phyloP scores from a whole-genome alignment of 1,140 invertebrate species.

The Philotrypesis tridentata region DNA sequence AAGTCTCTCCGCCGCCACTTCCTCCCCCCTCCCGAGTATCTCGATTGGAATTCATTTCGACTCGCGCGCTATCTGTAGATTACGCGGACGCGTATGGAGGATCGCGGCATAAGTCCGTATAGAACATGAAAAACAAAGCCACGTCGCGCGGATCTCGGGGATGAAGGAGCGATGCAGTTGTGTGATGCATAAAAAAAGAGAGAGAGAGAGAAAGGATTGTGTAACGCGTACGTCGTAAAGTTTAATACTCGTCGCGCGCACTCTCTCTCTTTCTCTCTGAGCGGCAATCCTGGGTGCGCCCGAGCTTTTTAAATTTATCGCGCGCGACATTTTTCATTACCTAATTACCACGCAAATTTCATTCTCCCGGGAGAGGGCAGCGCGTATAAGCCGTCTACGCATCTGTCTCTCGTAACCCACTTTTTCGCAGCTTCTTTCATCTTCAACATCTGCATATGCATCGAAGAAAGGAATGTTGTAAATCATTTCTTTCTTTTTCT shows the following conservation, averaged over 20 bases:
- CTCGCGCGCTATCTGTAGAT: too few relatives aligned
- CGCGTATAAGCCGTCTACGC: background rate
- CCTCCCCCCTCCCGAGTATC: too few relatives aligned
- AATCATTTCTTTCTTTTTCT: too few relatives aligned
- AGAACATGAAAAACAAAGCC: background rate
- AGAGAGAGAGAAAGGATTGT: background rate
- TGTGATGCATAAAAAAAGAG: background rate
- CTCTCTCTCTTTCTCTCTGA: too few relatives aligned
- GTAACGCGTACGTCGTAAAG: background rate
- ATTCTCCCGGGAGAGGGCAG: background rate
- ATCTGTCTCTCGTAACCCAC: background rate
- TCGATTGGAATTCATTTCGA: too few relatives aligned
- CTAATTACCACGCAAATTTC: conserved; percentile 18
- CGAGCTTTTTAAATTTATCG: conserved; percentile 1
- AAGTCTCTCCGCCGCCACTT: background rate
- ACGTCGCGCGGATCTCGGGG: too few relatives aligned
- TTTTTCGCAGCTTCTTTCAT: too few relatives aligned
- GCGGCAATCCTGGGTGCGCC: background rate
- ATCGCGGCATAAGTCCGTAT: too few relatives aligned
- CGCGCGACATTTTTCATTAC: background rate
- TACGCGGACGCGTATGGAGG: too few relatives aligned
- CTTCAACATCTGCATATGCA: too few relatives aligned
- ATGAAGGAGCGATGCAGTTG: too few relatives aligned
- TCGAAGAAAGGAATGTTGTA: too few relatives aligned
- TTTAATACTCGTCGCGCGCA: background rate